phyloP scores from a whole-genome alignment of 2,797 vertebrate genomes.

The Periophthalmus magnuspinnatus region DNA sequence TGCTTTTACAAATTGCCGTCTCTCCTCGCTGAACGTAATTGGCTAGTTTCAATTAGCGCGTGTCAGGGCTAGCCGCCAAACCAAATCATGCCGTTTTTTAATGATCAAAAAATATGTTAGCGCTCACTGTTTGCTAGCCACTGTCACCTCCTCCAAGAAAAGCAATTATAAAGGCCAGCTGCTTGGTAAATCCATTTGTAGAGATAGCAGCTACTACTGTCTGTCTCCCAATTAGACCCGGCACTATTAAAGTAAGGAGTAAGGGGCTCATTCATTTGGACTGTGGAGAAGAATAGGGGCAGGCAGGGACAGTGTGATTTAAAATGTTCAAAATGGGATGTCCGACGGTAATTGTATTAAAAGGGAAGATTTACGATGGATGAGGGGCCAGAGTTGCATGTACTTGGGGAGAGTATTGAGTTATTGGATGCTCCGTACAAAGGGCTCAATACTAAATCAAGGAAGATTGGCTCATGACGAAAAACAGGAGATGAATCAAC shows the following conservation, averaged over 20 bases:
- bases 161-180: slow-evolving; percentile 50
- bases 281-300: neutral
- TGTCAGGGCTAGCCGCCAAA: slow-evolving; percentile 54
- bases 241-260: slow-evolving; percentile 15
- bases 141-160: slow-evolving; percentile 52
- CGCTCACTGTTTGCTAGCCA: slow-evolving; percentile 41
- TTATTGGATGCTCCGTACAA: neutral
- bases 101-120: slow-evolving; percentile 65
- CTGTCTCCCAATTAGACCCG: slow-evolving; percentile 17
- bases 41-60: slow-evolving; percentile 71
- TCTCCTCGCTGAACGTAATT: slow-evolving; percentile 57
- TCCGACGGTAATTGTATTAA: slow-evolving; percentile 14
- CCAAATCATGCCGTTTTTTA: slow-evolving; percentile 46
- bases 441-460: neutral
- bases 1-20: slow-evolving; percentile 63
- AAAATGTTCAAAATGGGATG: neutral
- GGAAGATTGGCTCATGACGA: neutral
- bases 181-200: slow-evolving; percentile 29
- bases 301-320: neutral
- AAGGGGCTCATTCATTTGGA: neutral
- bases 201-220: neutral
- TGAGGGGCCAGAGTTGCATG: neutral
- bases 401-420: neutral
- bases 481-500: neutral
- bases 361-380: neutral